These are phyloP conservation scores for Gymnoscopelus braueri DNA, from an alignment of 2,797 vertebrate species.

Conservation along the genomic window DNA sequence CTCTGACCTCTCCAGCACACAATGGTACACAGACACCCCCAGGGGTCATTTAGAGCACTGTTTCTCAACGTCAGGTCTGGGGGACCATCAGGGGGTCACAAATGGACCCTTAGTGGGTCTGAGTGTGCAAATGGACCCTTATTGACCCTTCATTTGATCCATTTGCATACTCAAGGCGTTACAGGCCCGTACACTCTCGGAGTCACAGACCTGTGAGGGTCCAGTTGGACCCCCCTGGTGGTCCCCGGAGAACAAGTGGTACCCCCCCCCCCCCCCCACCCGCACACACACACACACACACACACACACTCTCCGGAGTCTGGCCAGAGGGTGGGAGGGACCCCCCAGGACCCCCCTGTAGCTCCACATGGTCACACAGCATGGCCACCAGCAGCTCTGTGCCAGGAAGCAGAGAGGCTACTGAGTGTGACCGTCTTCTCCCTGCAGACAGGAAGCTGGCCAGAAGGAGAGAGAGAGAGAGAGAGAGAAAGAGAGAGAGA, in stretches of 20 bases:
- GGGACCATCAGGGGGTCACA: too few species aligned
- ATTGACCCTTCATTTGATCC: too few species aligned
- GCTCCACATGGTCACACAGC: conserved; percentile 20
- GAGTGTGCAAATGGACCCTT: too few species aligned
- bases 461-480: not conserved
- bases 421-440: conserved; percentile 15
- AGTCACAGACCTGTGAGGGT: too few species aligned
- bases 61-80: too few species aligned
- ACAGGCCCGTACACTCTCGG: too few species aligned
- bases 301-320: conserved; percentile 19
- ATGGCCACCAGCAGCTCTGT: conserved; percentile 3
- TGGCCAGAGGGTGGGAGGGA: conserved; percentile 16
- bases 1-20: conserved; percentile 42
- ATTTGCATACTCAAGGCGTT: too few species aligned
- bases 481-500: conserved; percentile 1
- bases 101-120: too few species aligned
- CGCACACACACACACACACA: conserved; percentile 34
- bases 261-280: conserved; percentile 27
- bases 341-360: not conserved
- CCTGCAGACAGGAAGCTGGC: conserved; percentile 14
- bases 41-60: too few species aligned
- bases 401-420: conserved; percentile 6
- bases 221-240: too few species aligned
- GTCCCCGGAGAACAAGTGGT: too few species aligned
- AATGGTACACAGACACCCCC: conserved; percentile 28